Conservation (phyloP, 2,797 vertebrate genomes). For the Halcyon smyrnensis region DNA sequence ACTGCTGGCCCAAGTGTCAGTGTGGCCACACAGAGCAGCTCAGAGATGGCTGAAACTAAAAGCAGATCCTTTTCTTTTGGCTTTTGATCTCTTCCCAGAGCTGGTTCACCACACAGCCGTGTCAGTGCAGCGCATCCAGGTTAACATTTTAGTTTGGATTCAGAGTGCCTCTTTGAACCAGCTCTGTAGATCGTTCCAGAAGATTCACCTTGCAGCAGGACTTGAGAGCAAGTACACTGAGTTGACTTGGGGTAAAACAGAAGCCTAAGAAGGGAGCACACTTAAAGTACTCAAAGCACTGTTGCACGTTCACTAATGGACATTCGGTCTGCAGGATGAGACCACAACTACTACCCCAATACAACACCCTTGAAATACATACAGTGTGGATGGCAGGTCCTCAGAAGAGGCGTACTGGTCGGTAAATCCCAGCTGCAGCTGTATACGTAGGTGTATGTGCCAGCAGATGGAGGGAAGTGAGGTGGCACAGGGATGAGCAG, state of each 20-base stretch:
- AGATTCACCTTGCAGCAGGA: background rate
- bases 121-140: background rate
- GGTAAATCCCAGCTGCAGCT: background rate
- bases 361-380: background rate
- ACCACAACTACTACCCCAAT: background rate
- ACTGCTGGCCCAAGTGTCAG: background rate
- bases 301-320: background rate
- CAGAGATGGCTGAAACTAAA: background rate
- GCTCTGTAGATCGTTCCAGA: background rate
- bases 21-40: background rate
- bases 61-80: background rate
- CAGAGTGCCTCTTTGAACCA: background rate
- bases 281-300: background rate
- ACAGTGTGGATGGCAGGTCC: background rate
- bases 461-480: background rate
- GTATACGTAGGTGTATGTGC: background rate
- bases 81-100: background rate
- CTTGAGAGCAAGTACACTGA: background rate
- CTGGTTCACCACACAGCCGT: background rate
- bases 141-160: background rate
- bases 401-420: accelerated
- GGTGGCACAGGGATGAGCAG: background rate
- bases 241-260: background rate
- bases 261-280: background rate
- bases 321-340: background rate